Base-by-base conservation (phyloP, 1,140 invertebrate genomes). In the Akabosia matsudoensis region DNA sequence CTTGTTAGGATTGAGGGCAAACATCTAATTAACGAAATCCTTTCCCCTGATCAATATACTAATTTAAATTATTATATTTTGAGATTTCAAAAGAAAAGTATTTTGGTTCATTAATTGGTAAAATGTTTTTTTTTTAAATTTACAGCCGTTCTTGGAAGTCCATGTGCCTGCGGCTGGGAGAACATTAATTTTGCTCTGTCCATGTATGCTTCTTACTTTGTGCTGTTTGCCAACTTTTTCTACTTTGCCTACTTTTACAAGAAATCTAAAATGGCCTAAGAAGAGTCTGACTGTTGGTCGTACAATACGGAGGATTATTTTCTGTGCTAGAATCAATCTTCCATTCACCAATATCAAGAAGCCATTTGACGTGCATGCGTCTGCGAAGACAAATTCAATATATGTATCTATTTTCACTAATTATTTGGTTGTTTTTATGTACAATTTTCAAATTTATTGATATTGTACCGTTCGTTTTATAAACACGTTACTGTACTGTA, bases 151-250 rank as follows among this genome's bases (percentile, higher is more conserved):
- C 24, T 31, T 4, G 30, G 30, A 30, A 67, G 24, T 30, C 33
- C 70, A 34, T 78, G 77, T 76, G 74, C 73, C 31, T 76, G 71
- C 22, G 64, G 75, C 22, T 79, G 73, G 71, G 75, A 79, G 14
- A 76, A 79, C 26, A 72, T 76, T 22, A 75, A 91, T 82, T 89
- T 96, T 31, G 96, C 94, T 26, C 89, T 97, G 80, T 88, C 92
- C 31, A 98, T 98, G 95, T 98, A 98, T 86, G 93, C 94, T 84
- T 95, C 93, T 76, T 96, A 95, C 84, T 94, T 95, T 83, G 90
- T 95, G 14, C 87, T 97, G 0, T 97, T 96, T 84, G 92, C 92
- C 30, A 88, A 89, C 79, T 96, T 96, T 89, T 97, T 97, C 88
- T 92, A 93, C 85, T 92, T 92, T 83, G 88, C 92, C 7, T 96